phyloP scores from a whole-genome alignment of 2,888 invertebrate genomes.

The Anoncus sp. region DNA sequence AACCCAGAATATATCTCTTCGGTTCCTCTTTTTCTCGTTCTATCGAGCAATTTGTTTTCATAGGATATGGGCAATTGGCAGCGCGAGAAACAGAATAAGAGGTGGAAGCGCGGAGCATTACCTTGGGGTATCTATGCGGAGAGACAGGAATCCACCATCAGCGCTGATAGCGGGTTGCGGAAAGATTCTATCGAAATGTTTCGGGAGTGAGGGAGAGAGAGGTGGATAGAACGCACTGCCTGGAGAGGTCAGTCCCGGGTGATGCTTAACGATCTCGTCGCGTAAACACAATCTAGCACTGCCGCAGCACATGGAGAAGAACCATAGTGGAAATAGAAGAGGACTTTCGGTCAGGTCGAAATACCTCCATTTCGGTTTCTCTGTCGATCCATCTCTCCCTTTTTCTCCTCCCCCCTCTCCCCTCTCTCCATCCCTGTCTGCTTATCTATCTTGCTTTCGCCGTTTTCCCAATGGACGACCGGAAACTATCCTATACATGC shows the following conservation, averaged over 20 bases:
- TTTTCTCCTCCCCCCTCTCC: no score
- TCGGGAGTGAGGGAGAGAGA: slow-evolving; percentile 44
- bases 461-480: slow-evolving; percentile 65
- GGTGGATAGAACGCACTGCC: slow-evolving; percentile 14
- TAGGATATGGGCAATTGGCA: slow-evolving; percentile 65
- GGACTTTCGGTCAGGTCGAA: slow-evolving; percentile 38
- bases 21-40: slow-evolving; percentile 11
- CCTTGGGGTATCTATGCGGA: slow-evolving; percentile 70
- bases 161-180: slow-evolving; percentile 52
- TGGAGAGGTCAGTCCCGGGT: slow-evolving; percentile 70
- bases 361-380: slow-evolving; percentile 26
- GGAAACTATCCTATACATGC: slow-evolving; percentile 72
- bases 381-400: slow-evolving; percentile 3
- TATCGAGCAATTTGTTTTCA: slow-evolving; percentile 74
- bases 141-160: slow-evolving; percentile 65
- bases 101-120: slow-evolving; percentile 61
- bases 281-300: slow-evolving; percentile 5
- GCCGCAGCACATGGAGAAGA: not conserved
- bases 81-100: slow-evolving; percentile 19
- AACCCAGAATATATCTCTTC: slow-evolving; percentile 3
- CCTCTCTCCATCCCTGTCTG: not conserved
- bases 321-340: slow-evolving; percentile 10
- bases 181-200: slow-evolving; percentile 36
- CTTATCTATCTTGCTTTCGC: slow-evolving; percentile 23
- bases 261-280: slow-evolving; percentile 72